Percentiles rank a stretch among this genome's conserved stretches.
phyloP scores from a whole-genome alignment of 2,888 invertebrate species.

The Mythimna pallens region DNA sequence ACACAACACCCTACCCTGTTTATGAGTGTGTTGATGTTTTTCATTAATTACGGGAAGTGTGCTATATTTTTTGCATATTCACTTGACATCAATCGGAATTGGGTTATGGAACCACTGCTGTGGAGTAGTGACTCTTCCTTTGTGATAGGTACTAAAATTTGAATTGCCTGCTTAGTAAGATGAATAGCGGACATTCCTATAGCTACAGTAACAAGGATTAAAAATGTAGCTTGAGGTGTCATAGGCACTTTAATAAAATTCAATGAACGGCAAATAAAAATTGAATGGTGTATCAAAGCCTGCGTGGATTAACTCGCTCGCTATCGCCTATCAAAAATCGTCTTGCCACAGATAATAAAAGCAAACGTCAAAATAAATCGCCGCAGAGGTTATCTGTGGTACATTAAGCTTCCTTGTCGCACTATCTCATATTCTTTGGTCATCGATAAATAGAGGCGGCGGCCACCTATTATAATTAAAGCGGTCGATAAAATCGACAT shows the following conservation, averaged over 20 bases:
- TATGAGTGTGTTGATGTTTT: slow-evolving; percentile 36
- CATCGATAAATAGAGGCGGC: slow-evolving; percentile 76
- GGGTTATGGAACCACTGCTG: neutral
- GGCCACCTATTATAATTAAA: slow-evolving; percentile 83
- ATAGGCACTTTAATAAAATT: slow-evolving; percentile 36
- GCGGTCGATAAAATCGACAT: slow-evolving; percentile 81
- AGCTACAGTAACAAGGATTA: slow-evolving; percentile 17
- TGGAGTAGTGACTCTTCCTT: neutral
- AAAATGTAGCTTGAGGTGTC: slow-evolving; percentile 3
- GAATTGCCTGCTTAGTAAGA: neutral
- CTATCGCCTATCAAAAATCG: slow-evolving; percentile 60
- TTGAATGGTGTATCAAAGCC: slow-evolving; percentile 51
- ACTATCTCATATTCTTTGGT: slow-evolving; percentile 76
- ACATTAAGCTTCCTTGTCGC: slow-evolving; percentile 78
- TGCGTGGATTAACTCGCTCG: slow-evolving; percentile 39
- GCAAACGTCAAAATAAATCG: slow-evolving; percentile 75
- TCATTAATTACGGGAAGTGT: slow-evolving; percentile 31
- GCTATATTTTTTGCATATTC: slow-evolving; percentile 18
- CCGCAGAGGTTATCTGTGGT: slow-evolving; percentile 72
- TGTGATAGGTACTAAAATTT: neutral
- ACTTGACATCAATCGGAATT: slow-evolving; percentile 11
- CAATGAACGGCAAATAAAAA: slow-evolving; percentile 59
- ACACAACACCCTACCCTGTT: slow-evolving; percentile 32
- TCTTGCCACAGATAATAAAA: slow-evolving; percentile 70
- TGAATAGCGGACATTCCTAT: neutral